Evolutionary conservation across 2,888 invertebrate genomes (phyloP).

Genomic region (Zygogramma bicolorata): DNA sequence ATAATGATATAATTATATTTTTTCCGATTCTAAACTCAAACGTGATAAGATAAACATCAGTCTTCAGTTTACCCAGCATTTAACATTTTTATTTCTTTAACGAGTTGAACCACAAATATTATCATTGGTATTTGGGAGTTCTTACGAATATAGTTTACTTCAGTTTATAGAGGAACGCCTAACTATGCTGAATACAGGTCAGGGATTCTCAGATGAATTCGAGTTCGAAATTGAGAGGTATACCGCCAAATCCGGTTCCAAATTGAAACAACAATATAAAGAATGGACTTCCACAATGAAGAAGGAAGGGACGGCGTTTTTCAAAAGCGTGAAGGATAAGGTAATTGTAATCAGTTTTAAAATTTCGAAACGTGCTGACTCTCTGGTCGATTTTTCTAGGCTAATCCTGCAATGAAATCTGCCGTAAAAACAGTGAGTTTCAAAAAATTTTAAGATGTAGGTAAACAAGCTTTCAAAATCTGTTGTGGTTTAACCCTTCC

Average conservation of each 20-base stretch:
- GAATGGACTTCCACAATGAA: conserved; percentile 86
- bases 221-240: conserved; percentile 87
- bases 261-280: conserved; percentile 78
- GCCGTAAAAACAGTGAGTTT: conserved; percentile 93
- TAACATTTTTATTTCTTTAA: background rate
- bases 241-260: conserved; percentile 75
- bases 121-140: too few relatives aligned
- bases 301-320: conserved; percentile 85
- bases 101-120: too few relatives aligned
- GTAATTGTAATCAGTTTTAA: conserved; percentile 65
- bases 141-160: conserved; percentile 46
- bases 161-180: conserved; percentile 96
- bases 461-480: too few relatives aligned
- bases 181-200: conserved; percentile 91
- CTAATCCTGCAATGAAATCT: conserved; percentile 93
- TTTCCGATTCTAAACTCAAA: too few relatives aligned
- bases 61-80: too few relatives aligned
- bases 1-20: too few relatives aligned
- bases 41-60: too few relatives aligned
- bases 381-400: conserved; percentile 73
- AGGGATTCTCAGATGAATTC: conserved; percentile 94
- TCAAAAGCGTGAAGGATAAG: conserved; percentile 90
- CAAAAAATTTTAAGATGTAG: too few relatives aligned
- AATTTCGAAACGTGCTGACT: background rate
- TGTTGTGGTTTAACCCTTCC: too few relatives aligned